These are phyloP conservation scores for Cardinalis cardinalis DNA, from an alignment of 2,113 vertebrate genomes.

Conservation along the genomic window DNA sequence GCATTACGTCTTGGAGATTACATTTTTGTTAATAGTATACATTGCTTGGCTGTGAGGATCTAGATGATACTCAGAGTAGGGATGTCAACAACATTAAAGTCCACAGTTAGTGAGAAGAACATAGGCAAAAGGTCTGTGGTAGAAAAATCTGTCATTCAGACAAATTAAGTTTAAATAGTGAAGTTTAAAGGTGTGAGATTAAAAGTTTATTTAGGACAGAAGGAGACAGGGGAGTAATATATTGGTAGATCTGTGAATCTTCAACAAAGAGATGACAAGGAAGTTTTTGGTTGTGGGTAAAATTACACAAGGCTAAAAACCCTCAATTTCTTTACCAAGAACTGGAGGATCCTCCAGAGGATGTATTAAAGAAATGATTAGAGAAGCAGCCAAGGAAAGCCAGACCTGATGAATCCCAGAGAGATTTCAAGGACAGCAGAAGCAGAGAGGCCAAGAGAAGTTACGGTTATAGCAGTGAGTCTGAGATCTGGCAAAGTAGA, in stretches of 20 bases:
- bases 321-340: neutral
- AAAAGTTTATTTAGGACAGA: neutral
- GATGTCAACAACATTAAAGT: neutral
- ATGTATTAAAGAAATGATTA: constrained; percentile 5
- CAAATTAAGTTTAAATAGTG: neutral
- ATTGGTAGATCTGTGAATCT: neutral
- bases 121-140: neutral
- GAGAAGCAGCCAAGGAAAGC: neutral
- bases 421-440: constrained; percentile 23
- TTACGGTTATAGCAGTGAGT: constrained; percentile 28
- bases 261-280: neutral
- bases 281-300: neutral
- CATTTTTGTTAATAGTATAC: neutral
- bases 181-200: neutral
- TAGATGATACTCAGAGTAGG: neutral
- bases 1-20: neutral
- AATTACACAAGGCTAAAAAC: neutral
- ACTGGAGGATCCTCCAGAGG: neutral
- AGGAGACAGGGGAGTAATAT: neutral
- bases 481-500: constrained; percentile 41
- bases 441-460: constrained; percentile 4
- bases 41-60: neutral
- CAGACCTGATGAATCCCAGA: neutral
- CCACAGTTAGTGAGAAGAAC: neutral
- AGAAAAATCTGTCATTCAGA: neutral